Conservation (phyloP, 2,113 vertebrate genomes). For the Mugil cephalus region DNA sequence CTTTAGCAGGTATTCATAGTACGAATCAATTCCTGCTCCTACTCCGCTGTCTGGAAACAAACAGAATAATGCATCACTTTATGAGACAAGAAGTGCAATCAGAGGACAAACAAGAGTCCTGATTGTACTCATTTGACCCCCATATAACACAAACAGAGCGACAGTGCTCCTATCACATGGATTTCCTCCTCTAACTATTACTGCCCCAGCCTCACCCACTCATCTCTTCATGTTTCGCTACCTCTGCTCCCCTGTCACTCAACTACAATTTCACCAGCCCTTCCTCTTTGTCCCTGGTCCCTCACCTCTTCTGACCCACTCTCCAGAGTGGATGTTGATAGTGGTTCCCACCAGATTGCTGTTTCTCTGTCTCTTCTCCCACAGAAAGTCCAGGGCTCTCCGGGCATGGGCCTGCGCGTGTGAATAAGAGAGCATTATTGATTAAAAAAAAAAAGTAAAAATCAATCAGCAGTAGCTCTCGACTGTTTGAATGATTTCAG, state of each 20-base stretch:
- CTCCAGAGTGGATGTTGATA: slow-evolving; percentile 98
- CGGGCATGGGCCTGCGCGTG: slow-evolving; percentile 90
- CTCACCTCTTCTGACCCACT: slow-evolving; percentile 90
- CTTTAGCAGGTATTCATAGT: slow-evolving; percentile 98
- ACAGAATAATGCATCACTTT: slow-evolving; percentile 8
- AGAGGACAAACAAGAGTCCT: neutral
- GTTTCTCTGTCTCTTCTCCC: slow-evolving; percentile 98
- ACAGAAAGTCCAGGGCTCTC: slow-evolving; percentile 97
- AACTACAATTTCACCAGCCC: too few relatives aligned
- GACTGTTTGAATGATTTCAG: slow-evolving; percentile 16
- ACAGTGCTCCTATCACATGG: too few relatives aligned
- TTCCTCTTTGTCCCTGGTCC: too few relatives aligned
- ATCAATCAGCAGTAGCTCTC: slow-evolving; percentile 38
- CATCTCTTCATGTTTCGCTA: neutral
- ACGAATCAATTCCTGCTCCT: slow-evolving; percentile 97
- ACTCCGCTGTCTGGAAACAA: slow-evolving; percentile 92
- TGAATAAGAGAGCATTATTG: slow-evolving; percentile 22
- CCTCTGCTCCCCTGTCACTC: neutral
- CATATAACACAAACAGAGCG: neutral
- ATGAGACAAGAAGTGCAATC: neutral
- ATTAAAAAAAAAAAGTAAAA: slow-evolving; percentile 26
- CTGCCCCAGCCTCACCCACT: neutral
- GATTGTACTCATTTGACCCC: neutral
- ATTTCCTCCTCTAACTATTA: neutral
- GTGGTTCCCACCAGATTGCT: slow-evolving; percentile 98